Percentiles rank a stretch among this genome's conserved stretches.
phyloP scores from a whole-genome alignment of 92 coral and sea anemone species.

The Bergia puertoricense region DNA sequence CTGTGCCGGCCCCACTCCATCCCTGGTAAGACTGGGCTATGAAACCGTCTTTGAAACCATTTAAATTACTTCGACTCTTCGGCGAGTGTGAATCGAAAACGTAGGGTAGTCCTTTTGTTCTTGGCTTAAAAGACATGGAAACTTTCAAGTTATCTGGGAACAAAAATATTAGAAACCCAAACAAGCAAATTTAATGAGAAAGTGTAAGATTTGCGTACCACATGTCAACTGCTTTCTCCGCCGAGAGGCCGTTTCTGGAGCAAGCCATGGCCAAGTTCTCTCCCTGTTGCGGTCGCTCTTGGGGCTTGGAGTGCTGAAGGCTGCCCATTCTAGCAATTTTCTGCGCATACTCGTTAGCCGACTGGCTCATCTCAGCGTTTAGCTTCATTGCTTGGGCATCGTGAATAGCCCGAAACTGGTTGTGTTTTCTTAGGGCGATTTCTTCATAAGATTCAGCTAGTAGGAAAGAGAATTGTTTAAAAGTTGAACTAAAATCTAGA shows the following conservation, averaged over 20 bases:
- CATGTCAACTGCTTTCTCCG: slow-evolving; percentile 61
- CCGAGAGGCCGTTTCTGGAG: slow-evolving; percentile 47
- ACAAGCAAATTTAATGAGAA: not conserved
- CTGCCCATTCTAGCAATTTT: slow-evolving; percentile 62
- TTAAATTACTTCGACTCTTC: too few species aligned
- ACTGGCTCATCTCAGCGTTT: slow-evolving; percentile 61
- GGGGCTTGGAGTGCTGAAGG: slow-evolving; percentile 59
- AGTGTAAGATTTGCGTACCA: slow-evolving; percentile 34
- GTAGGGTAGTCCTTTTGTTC: too few species aligned
- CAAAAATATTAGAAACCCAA: not conserved
- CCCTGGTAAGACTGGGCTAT: too few species aligned
- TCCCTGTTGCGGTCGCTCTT: slow-evolving; percentile 66
- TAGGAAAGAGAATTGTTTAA: too few species aligned
- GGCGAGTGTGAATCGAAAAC: too few species aligned
- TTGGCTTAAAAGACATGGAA: too few species aligned
- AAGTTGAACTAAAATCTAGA: too few species aligned
- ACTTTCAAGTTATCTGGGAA: not conserved
- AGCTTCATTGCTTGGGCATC: slow-evolving; percentile 68
- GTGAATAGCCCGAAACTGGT: slow-evolving; percentile 74
- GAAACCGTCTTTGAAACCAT: too few species aligned
- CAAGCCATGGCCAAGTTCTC: slow-evolving; percentile 88
- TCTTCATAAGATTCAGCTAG: slow-evolving; percentile 32
- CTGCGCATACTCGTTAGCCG: slow-evolving; percentile 79
- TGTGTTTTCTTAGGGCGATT: slow-evolving; percentile 68
- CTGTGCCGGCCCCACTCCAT: too few species aligned